A percentile compares a stretch with the other conserved stretches of the same genome.
Conservation (phyloP, 2,797 vertebrate species). For the Carcharodon carcharias region DNA sequence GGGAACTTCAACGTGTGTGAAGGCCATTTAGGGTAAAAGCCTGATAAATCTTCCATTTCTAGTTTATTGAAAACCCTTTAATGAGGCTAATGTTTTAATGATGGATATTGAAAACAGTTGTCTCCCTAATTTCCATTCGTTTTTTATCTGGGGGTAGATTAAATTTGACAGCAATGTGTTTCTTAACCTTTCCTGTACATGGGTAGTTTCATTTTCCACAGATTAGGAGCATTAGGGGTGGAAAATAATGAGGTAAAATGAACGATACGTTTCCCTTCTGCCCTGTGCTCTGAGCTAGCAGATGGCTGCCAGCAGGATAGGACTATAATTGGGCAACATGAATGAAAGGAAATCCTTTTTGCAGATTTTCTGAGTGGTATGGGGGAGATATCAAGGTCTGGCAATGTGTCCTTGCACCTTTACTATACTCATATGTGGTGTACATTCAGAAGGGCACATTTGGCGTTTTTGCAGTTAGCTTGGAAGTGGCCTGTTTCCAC, state of each 20-base stretch:
- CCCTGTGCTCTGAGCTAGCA: not conserved
- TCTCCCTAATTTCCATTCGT: not conserved
- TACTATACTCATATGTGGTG: not conserved
- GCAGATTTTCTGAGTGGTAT: not conserved
- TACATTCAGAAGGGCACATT: not conserved
- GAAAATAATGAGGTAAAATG: constrained; percentile 28
- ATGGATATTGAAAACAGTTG: not conserved
- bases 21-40: not conserved
- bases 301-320: constrained; percentile 26
- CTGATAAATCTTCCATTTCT: not conserved
- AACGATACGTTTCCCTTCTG: constrained; percentile 17
- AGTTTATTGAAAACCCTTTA: not conserved
- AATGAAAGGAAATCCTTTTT: not conserved
- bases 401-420: not conserved
- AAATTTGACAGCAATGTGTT: not conserved
- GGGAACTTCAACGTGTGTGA: not conserved
- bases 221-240: not conserved
- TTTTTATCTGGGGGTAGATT: not conserved
- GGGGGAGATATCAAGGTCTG: not conserved
- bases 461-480: not conserved
- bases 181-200: not conserved
- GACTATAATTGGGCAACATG: not conserved
- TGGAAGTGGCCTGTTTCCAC: not conserved
- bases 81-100: not conserved
- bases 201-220: not conserved